A percentile compares a stretch with the other conserved stretches of the same genome.
Evolutionary conservation across 2,797 vertebrate species (phyloP).

Genomic region (Fundulus diaphanus): DNA sequence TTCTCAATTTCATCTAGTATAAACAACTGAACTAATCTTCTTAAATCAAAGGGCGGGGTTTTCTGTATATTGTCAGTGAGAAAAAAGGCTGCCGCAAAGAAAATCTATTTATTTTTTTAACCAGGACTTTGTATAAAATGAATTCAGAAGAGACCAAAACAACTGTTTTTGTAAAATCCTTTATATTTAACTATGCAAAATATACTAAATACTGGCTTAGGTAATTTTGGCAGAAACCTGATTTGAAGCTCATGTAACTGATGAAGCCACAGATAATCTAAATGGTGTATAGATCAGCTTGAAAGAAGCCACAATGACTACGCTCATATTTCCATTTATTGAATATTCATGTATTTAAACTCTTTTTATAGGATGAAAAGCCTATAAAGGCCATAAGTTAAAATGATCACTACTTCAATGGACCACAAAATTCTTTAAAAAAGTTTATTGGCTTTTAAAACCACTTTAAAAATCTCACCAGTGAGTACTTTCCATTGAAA

Average conservation of each 20-base stretch:
- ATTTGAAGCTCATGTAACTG: neutral
- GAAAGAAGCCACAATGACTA: neutral
- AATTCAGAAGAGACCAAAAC: neutral
- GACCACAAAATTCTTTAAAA: slow-evolving; percentile 79
- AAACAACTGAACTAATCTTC: neutral
- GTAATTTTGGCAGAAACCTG: neutral
- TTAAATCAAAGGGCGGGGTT: neutral
- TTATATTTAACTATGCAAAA: neutral
- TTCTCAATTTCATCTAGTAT: neutral
- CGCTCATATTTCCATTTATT: neutral
- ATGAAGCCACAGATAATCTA: neutral
- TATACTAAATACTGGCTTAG: too few relatives aligned
- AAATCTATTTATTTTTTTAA: neutral
- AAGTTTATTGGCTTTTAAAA: slow-evolving; percentile 99
- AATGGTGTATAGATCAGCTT: neutral
- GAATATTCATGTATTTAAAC: neutral
- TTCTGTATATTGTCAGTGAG: neutral
- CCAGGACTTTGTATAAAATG: neutral
- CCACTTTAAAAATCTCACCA: slow-evolving; percentile 99
- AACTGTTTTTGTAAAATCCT: neutral
- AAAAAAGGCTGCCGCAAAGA: neutral
- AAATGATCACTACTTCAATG: slow-evolving; percentile 37
- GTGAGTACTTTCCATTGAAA: slow-evolving; percentile 99
- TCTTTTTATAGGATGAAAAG: neutral
- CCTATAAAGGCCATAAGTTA: neutral